Evolutionary conservation across 2,797 vertebrate genomes (phyloP).

Genomic region (Acanthopagrus latus): DNA sequence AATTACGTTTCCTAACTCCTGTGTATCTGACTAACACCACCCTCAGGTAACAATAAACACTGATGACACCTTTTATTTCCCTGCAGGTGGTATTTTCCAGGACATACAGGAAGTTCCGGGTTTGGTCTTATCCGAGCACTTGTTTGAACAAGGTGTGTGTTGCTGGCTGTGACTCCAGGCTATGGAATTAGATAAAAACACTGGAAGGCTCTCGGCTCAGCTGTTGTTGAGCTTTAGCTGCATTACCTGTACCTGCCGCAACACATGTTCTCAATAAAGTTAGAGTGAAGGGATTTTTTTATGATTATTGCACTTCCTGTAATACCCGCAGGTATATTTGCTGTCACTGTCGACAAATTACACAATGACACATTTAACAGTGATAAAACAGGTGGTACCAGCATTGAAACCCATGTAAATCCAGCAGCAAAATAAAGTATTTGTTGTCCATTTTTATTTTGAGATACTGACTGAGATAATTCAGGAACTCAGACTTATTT

Average conservation of each 20-base stretch:
- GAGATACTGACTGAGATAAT: background rate
- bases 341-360: background rate
- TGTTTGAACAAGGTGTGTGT: slow-evolving; percentile 53
- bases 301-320: background rate
- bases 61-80: background rate
- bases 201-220: slow-evolving; percentile 13
- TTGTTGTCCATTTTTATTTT: background rate
- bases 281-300: background rate
- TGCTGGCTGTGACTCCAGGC: slow-evolving; percentile 45
- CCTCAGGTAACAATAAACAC: slow-evolving; percentile 29
- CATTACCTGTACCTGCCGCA: slow-evolving; percentile 27
- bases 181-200: slow-evolving; percentile 15
- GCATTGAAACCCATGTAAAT: background rate
- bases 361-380: background rate
- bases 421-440: background rate
- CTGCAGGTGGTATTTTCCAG: slow-evolving; percentile 26
- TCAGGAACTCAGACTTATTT: background rate
- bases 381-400: background rate
- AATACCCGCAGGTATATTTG: background rate
- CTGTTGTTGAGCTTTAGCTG: slow-evolving; percentile 24
- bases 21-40: slow-evolving; percentile 15
- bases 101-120: slow-evolving; percentile 46
- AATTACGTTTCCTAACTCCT: slow-evolving; percentile 33
- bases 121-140: background rate
- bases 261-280: slow-evolving; percentile 9